Conservation (phyloP, 2,888 invertebrate species). For the Argyresthia albistria region DNA sequence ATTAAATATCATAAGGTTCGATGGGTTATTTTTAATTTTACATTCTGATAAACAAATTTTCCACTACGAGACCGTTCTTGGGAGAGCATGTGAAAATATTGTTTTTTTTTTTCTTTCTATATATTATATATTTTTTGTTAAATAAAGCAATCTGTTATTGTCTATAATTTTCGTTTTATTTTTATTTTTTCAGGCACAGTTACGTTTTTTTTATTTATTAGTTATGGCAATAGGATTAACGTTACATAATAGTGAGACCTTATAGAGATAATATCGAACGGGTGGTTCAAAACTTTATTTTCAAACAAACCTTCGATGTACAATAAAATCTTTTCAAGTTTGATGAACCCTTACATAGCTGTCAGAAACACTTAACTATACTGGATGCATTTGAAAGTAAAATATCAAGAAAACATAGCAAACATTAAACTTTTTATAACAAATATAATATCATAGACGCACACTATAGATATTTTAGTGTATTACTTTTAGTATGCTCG, state of each 20-base stretch:
- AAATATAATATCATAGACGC: neutral
- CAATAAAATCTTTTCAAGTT: neutral
- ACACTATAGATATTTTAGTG: neutral
- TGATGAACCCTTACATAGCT: neutral
- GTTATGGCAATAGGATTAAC: constrained; percentile 23
- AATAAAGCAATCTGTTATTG: constrained; percentile 73
- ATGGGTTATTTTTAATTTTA: constrained; percentile 70
- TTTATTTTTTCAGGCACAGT: constrained; percentile 29
- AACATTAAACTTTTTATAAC: neutral
- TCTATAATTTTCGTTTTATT: constrained; percentile 62
- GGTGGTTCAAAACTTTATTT: constrained; percentile 49
- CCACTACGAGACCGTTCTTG: constrained; percentile 34
- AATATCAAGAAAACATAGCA: neutral
- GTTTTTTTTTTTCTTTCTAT: constrained; percentile 54
- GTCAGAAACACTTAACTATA: neutral
- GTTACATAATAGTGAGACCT: constrained; percentile 55
- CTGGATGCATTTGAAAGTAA: neutral
- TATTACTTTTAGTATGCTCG: neutral
- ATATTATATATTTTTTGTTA: constrained; percentile 73
- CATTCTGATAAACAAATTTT: constrained; percentile 63
- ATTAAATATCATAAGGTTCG: constrained; percentile 67
- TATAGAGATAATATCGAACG: constrained; percentile 47
- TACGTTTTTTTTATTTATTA: neutral
- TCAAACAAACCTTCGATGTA: neutral
- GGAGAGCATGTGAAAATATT: constrained; percentile 52